Evolutionary conservation across 1,140 invertebrate genomes (phyloP).

Genomic region (Sycophaga agraensis): DNA sequence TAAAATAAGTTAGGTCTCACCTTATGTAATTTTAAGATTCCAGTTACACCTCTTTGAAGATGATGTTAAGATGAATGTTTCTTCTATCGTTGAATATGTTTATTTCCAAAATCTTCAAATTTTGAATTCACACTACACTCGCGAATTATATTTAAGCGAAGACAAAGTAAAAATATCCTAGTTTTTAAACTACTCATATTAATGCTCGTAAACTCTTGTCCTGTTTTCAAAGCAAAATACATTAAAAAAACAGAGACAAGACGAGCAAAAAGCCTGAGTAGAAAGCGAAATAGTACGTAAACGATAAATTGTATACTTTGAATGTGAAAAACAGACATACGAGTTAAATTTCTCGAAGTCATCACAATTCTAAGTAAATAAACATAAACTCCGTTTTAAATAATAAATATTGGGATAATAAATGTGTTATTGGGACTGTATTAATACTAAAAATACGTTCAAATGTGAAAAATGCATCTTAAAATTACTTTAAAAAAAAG

Average conservation of each 20-base stretch:
- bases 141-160: too few relatives aligned
- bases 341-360: constrained; percentile 11
- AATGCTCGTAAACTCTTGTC: constrained; percentile 21
- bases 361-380: constrained; percentile 2
- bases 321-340: constrained; percentile 15
- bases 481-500: constrained; percentile 14
- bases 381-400: background rate
- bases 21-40: too few relatives aligned
- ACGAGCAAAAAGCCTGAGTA: constrained; percentile 4
- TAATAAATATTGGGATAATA: background rate
- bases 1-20: too few relatives aligned
- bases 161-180: background rate
- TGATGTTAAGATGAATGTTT: too few relatives aligned
- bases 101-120: too few relatives aligned
- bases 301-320: constrained; percentile 3
- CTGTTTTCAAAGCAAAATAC: constrained; percentile 8
- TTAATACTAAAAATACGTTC: background rate
- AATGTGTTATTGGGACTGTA: background rate
- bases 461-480: constrained; percentile 7
- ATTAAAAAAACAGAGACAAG: constrained; percentile 4
- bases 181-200: background rate
- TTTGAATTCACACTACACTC: constrained; percentile 19
- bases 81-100: too few relatives aligned
- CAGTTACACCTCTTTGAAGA: too few relatives aligned
- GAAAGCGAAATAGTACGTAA: too few relatives aligned